phyloP scores from a whole-genome alignment of 2,113 vertebrate genomes.

The Hippocampus abdominalis region DNA sequence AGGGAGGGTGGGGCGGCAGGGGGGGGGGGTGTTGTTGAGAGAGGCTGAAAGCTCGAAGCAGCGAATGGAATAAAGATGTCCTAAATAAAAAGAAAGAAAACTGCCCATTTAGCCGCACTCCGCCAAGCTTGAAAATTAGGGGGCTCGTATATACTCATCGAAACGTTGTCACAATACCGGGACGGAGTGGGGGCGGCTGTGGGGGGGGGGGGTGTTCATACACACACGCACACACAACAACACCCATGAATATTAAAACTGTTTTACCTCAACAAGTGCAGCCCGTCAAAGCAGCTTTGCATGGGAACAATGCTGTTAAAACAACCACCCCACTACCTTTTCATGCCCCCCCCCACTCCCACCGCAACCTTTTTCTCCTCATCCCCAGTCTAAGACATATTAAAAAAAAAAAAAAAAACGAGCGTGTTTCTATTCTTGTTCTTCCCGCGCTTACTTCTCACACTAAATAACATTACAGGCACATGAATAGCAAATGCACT shows the following conservation, averaged over 20 bases:
- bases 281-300: constrained; percentile 75
- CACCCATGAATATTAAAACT: constrained; percentile 98
- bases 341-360: background rate
- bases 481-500: constrained; percentile 61
- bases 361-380: background rate
- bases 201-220: constrained; percentile 23
- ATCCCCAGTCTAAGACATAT: background rate
- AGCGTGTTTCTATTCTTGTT: constrained; percentile 66
- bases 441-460: constrained; percentile 62
- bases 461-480: constrained; percentile 51
- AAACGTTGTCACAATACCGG: constrained; percentile 85
- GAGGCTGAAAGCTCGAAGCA: constrained; percentile 54
- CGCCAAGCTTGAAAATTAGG: constrained; percentile 85
- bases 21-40: constrained; percentile 71
- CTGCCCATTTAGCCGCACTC: constrained; percentile 85
- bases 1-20: constrained; percentile 79
- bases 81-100: constrained; percentile 79
- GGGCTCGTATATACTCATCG: constrained; percentile 80
- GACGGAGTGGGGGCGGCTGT: background rate
- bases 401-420: constrained; percentile 32
- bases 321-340: constrained; percentile 1
- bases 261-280: constrained; percentile 72
- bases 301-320: constrained; percentile 62
- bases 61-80: constrained; percentile 94
- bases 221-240: constrained; percentile 70